Base-by-base conservation (phyloP, 2,113 vertebrate species). In the Menidia beryllina region DNA sequence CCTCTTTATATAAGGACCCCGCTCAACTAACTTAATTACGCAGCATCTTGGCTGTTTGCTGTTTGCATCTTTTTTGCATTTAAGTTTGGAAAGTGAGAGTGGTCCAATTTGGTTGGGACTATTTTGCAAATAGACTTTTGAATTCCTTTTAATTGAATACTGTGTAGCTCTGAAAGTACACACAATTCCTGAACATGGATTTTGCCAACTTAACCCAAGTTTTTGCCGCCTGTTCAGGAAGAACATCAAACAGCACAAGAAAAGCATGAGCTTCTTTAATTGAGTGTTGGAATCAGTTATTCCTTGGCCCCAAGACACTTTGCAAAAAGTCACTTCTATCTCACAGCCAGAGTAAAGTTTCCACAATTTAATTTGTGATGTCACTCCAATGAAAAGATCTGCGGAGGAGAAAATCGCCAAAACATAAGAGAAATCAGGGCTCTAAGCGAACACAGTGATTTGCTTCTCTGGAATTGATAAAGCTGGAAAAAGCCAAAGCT, bases 401-500 rank as follows among this genome's bases (percentile, higher is more conserved):
- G 64, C 69, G 54, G 72, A 69, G n/a, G n/a, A 27, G 30, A 77
- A 80, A 81, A 83, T 77, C 43, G 43, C 55, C 59, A 79, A 81
- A 81, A 79, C 53, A 83, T 53, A 48, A 67, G 53, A 64, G 69
- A 79, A 79, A 63, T 57, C 76, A 60, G 14, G 52, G 15, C 64
- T 63, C 61, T 67, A 81, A 71, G 74, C 47, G 77, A 56, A 72
- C 47, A 7, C 21, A 72, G 75, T 45, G 19, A 68, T 61, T 79
- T 76, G 67, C 75, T 53, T 26, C 51, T 59, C 43, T 30, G 52
- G 74, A 68, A 81, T 77, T 81, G 84, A 88, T 86, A 81, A 68
- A 11, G 48, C 73, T 48, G 78, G 79, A 77, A 69, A n/a, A 79
- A 84, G 79, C 77, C 79, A 56, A 82, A 78, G 63, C 69, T 79